Evolutionary conservation across 2,888 invertebrate species (phyloP).

Genomic region (Coenonympha glycerion): DNA sequence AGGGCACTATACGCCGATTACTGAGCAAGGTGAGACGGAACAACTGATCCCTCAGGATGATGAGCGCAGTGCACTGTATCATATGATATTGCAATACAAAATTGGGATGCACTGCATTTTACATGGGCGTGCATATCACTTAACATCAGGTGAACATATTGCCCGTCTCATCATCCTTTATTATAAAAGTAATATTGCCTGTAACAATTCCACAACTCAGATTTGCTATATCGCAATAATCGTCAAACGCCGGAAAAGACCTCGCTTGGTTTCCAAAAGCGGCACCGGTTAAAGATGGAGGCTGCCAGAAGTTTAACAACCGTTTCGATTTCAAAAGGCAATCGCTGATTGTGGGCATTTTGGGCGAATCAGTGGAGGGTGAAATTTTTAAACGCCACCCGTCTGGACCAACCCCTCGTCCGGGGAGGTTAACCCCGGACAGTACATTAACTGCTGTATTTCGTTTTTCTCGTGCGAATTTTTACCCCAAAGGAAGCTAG

Average conservation of each 20-base stretch:
- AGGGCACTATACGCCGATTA: too few species aligned
- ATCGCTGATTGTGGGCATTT: constrained; percentile 71
- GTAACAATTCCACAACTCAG: background rate
- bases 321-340: constrained; percentile 74
- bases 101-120: too few species aligned
- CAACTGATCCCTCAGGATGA: too few species aligned
- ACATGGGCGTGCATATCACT: too few species aligned
- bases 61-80: too few species aligned
- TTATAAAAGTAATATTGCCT: too few species aligned
- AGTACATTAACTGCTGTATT: constrained; percentile 24
- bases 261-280: constrained; percentile 16
- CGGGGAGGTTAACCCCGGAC: constrained; percentile 28
- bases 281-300: constrained; percentile 28
- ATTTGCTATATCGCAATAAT: constrained; percentile 2
- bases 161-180: too few species aligned
- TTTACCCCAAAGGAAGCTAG: background rate
- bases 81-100: too few species aligned
- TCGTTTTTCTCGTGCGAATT: constrained; percentile 13
- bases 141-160: too few species aligned
- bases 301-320: constrained; percentile 53
- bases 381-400: constrained; percentile 72
- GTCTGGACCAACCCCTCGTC: constrained; percentile 37
- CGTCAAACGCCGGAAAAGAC: constrained; percentile 20
- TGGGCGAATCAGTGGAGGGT: constrained; percentile 61
- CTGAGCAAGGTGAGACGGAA: too few species aligned